Evolutionary conservation across 2,797 vertebrate genomes (phyloP), one percentile per base, ranked within the genome.

Genomic region (Avahi laniger): DNA sequence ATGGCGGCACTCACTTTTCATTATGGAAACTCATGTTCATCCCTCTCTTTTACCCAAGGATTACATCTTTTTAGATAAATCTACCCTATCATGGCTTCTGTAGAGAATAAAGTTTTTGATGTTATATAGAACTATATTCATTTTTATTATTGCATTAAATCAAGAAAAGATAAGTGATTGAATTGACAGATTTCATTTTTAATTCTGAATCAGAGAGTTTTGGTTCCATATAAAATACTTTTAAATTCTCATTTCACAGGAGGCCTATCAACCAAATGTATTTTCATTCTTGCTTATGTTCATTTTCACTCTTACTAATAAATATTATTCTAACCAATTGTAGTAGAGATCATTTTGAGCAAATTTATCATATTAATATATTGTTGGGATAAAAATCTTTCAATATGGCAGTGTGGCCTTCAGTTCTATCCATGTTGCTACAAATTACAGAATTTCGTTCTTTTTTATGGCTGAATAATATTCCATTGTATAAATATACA

Each of bases 261-360:
- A 94, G 24, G 8, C 28, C 28, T 83, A 14, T 87, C 75, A 92
- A 57, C 61, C 52, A 94, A 95, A 52, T 70, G 11, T 93, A 50
- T 93, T 95, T 89, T 94, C 38, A 95, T 80, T 63, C n/a, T 85
- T 83, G 61, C 18, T 82, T 75, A 63, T 73, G 65, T 91, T 78
- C 6, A 43, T 61, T 89, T 83, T 78, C 35, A 52, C 43, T 83
- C 33, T 59, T 89, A 93, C 33, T 57, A 61, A 52, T 82, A 75
- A 89, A 57, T 75, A 93, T 72, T 70, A 81, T 41, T 54, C 75
- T 93, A 54, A 83, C 24, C n/a, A 90, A 30, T 72, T 57, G 87
- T 80, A 72, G 12, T 54, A 54, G 5, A 35, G 35, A 28, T 78
- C 26, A 63, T 79, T 67, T 38, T 95, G 54, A 95, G n/a, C 26